Conservation (phyloP, 2,888 invertebrate genomes). For the Sinopyrophorus schimmeli region DNA sequence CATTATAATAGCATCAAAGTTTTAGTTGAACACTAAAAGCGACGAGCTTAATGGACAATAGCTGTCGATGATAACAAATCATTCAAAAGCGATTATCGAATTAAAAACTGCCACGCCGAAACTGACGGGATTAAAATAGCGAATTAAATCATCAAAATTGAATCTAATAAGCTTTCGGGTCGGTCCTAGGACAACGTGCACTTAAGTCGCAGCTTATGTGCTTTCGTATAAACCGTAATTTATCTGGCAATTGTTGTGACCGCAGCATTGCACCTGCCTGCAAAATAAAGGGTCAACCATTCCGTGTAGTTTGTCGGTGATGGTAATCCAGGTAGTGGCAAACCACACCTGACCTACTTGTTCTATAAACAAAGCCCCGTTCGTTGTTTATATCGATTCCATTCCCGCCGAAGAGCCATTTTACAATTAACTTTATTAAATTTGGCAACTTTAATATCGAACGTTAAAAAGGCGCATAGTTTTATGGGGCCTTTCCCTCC, state of each 20-base stretch:
- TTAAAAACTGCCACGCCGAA: too few relatives aligned
- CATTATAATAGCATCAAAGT: too few relatives aligned
- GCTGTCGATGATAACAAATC: too few relatives aligned
- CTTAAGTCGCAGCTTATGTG: slow-evolving; percentile 15
- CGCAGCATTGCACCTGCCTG: slow-evolving; percentile 22
- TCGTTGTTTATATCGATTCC: slow-evolving; percentile 21
- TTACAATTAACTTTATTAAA: slow-evolving; percentile 10
- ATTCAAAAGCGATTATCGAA: too few relatives aligned
- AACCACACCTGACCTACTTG: slow-evolving; percentile 20
- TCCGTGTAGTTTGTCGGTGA: slow-evolving; percentile 26
- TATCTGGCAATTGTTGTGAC: slow-evolving; percentile 23
- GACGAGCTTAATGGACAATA: too few relatives aligned
- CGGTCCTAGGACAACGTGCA: slow-evolving; percentile 7
- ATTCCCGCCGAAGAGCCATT: slow-evolving; percentile 16
- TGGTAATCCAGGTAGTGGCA: slow-evolving; percentile 31
- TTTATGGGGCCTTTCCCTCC: neutral
- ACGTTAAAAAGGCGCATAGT: neutral
- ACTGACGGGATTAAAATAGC: too few relatives aligned
- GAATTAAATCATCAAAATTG: too few relatives aligned
- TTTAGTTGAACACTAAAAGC: too few relatives aligned
- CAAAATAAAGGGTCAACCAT: slow-evolving; percentile 31
- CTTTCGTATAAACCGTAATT: slow-evolving; percentile 20
- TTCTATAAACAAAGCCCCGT: slow-evolving; percentile 20
- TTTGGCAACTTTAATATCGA: too few relatives aligned
- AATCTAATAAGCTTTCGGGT: slow-evolving; percentile 8